phyloP scores from a whole-genome alignment of 2,797 vertebrate genomes.

The Leptoclinus maculatus region DNA sequence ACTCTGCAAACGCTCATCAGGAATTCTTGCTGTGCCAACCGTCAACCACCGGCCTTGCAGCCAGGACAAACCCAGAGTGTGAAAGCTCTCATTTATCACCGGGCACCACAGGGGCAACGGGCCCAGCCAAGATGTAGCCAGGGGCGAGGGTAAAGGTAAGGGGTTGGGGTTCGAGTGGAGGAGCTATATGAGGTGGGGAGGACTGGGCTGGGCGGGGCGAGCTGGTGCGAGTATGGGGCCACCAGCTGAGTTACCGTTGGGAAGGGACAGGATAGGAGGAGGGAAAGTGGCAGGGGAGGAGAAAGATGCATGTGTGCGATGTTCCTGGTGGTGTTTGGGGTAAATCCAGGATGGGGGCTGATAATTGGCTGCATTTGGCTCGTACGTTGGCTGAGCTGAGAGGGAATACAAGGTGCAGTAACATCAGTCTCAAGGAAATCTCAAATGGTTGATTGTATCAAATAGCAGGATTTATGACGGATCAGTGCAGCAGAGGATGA shows the following conservation, averaged over 20 bases:
- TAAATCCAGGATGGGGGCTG: background rate
- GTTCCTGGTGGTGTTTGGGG: background rate
- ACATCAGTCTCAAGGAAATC: background rate
- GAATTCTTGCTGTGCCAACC: constrained; percentile 25
- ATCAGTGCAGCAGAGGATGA: background rate
- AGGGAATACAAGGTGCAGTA: background rate
- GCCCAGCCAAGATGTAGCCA: constrained; percentile 50
- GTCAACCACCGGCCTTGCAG: constrained; percentile 19
- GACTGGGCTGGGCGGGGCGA: constrained; percentile 26
- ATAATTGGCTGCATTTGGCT: background rate
- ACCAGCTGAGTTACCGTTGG: constrained; percentile 9
- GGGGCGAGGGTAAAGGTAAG: constrained; percentile 37
- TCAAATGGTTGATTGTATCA: background rate
- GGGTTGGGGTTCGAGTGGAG: constrained; percentile 17
- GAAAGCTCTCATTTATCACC: constrained; percentile 73
- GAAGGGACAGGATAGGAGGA: constrained; percentile 15
- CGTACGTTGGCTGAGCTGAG: background rate
- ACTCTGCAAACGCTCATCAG: constrained; percentile 60
- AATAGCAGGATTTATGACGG: background rate
- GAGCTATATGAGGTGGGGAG: constrained; percentile 40
- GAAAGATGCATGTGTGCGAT: constrained; percentile 2
- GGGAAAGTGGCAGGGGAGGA: background rate
- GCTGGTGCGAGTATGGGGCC: constrained; percentile 39
- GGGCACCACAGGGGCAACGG: constrained; percentile 43
- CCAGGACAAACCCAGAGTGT: constrained; percentile 70